Percentiles rank a stretch among this genome's conserved stretches.
Evolutionary conservation across 2,797 vertebrate genomes (phyloP).

Genomic region (Onychomys arenicola): DNA sequence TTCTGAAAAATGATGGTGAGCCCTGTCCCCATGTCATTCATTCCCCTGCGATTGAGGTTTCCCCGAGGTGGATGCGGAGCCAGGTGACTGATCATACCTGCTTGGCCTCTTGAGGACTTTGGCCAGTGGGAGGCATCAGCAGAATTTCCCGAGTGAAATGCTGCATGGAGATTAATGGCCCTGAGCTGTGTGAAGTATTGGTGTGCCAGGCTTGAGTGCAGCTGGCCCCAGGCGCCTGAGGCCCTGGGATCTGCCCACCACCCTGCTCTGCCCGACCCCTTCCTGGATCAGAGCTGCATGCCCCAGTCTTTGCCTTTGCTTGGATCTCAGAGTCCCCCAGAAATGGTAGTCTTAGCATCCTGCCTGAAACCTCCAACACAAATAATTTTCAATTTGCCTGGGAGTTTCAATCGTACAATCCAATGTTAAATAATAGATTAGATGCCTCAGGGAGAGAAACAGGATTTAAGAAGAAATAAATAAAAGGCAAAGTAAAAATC

Average conservation of each 20-base stretch:
- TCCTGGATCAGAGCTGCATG: not conserved
- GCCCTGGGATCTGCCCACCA: too few relatives aligned
- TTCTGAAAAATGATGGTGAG: constrained; percentile 60
- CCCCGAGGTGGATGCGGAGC: constrained; percentile 17
- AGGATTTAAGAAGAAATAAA: constrained; percentile 84
- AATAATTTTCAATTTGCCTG: constrained; percentile 83
- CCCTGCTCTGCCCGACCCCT: not conserved
- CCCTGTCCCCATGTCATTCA: constrained; percentile 63
- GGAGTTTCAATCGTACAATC: constrained; percentile 80
- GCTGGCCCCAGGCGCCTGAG: rapidly evolving
- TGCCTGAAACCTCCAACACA: constrained; percentile 74
- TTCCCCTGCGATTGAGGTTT: constrained; percentile 68
- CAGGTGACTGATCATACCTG: constrained; percentile 73
- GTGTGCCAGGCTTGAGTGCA: not conserved
- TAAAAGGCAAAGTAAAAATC: constrained; percentile 81
- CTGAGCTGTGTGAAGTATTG: not conserved
- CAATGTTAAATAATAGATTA: constrained; percentile 84
- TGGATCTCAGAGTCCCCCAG: constrained; percentile 62
- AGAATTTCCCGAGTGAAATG: constrained; percentile 58
- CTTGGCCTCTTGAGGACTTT: constrained; percentile 20
- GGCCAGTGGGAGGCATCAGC: constrained; percentile 34
- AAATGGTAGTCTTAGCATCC: constrained; percentile 74
- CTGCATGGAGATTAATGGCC: constrained; percentile 35
- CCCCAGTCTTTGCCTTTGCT: not conserved
- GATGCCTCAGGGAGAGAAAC: constrained; percentile 81